A percentile compares a stretch with the other conserved stretches of the same genome.
Evolutionary conservation across 2,113 vertebrate species (phyloP).

Genomic region (Narcine bancroftii): DNA sequence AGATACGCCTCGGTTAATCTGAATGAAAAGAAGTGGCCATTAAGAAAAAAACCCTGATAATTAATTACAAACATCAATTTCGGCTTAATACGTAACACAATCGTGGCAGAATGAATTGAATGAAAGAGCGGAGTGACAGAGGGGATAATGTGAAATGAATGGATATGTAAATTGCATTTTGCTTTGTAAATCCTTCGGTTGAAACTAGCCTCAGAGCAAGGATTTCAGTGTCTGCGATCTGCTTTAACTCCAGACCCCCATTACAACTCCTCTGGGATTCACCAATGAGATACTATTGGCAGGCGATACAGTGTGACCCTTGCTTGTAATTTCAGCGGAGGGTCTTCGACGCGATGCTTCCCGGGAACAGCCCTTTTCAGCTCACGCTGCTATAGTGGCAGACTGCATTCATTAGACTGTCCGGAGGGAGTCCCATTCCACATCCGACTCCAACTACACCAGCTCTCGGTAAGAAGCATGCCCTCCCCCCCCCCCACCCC

Average conservation of each 20-base stretch:
- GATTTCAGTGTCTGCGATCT: not conserved
- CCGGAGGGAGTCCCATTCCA: not conserved
- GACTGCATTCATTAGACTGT: not conserved
- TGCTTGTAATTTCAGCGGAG: not conserved
- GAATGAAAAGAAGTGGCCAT: not conserved
- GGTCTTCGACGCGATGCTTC: not conserved
- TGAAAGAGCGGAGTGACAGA: not conserved
- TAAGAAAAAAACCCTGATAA: not conserved
- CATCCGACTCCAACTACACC: not conserved
- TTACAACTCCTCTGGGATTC: not conserved
- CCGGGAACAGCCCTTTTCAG: constrained; percentile 1
- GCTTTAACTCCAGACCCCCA: not conserved
- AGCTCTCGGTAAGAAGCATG: not conserved
- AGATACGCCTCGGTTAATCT: not conserved
- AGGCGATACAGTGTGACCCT: not conserved
- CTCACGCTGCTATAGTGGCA: not conserved
- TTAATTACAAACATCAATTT: not conserved
- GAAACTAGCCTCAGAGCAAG: not conserved
- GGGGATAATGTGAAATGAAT: not conserved
- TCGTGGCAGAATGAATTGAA: not conserved
- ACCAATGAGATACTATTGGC: not conserved
- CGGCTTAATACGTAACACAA: not conserved
- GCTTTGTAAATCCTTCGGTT: not conserved
- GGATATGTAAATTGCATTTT: not conserved
- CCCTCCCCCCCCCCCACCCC: too few relatives aligned